Conservation (phyloP, 2,888 invertebrate species). For the Caenorhabditis macrosperma region DNA sequence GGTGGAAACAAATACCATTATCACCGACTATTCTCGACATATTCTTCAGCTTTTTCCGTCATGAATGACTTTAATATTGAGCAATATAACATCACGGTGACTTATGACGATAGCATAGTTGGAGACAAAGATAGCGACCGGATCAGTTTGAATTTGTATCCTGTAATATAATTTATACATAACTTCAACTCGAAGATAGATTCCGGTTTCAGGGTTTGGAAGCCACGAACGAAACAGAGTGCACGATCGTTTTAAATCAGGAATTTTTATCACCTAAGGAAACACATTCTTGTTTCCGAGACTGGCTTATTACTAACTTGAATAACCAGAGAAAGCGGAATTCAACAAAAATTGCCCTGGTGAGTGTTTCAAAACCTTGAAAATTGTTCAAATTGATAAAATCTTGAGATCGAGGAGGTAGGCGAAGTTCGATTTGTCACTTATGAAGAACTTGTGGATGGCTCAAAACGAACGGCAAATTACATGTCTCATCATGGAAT, state of each 20-base stretch:
- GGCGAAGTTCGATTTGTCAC: slow-evolving; percentile 60
- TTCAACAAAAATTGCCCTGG: slow-evolving; percentile 56
- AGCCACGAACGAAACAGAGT: background rate
- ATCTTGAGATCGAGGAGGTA: slow-evolving; percentile 62
- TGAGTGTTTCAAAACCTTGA: slow-evolving; percentile 14
- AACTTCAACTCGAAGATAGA: too few species aligned
- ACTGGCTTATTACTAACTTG: slow-evolving; percentile 58
- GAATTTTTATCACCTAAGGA: background rate
- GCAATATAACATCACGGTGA: slow-evolving; percentile 58
- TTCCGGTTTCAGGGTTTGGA: slow-evolving; percentile 7
- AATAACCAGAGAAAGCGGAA: slow-evolving; percentile 22
- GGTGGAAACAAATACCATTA: too few species aligned
- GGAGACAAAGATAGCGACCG: slow-evolving; percentile 20
- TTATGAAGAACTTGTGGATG: slow-evolving; percentile 60
- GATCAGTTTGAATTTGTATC: slow-evolving; percentile 26
- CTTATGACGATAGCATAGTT: slow-evolving; percentile 19
- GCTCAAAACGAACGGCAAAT: slow-evolving; percentile 49
- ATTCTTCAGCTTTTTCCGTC: too few species aligned
- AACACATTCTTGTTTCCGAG: slow-evolving; percentile 10
- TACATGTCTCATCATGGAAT: slow-evolving; percentile 63
- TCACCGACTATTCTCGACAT: too few species aligned
- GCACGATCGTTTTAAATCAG: background rate
- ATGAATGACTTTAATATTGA: slow-evolving; percentile 61
- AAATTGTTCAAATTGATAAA: background rate
- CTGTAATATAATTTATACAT: too few species aligned